Base-by-base conservation (phyloP, 1,140 invertebrate species). In the Leguminivora glycinivorella region DNA sequence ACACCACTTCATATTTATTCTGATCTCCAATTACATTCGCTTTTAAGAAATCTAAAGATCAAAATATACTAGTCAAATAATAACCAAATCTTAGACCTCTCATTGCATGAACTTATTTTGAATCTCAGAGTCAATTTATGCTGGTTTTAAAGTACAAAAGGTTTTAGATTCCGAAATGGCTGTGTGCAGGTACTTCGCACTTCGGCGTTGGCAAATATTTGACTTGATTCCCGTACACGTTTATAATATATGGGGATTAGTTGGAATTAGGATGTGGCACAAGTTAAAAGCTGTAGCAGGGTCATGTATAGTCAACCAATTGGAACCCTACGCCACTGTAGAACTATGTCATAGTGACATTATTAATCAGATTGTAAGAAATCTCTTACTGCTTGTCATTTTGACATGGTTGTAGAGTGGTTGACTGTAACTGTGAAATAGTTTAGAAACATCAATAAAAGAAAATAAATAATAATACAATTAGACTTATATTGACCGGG, bases 121-220 rank as follows among this genome's bases (percentile, higher is more conserved):
- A 17, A 7, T 52, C 43, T 19, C 4, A 47, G 17, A 5, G 14
- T 19, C 43, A 17, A 52, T 7, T 52, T 52, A 52, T 22, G 14
- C 17, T 52, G 43, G 43, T 2, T 52, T 6, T 52, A 4, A 4
- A 4, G 4, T 4, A 52, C 43, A 52, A 52, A 52, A 19, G 43
- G 5, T 19, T 52, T 52, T 52, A 52, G 6, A 52, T 52, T 19
- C 17, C 43, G 17, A 52, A 52, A 52, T 52, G 43, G 43, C 43
- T 52, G 43, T 19, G n/a, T n/a, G 9, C 40, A 43, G 40, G 40
- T 52, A 52, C 43, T n/a, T 52, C 43, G 17, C 43, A 52, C 43
- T 52, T 52, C 43, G 43, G 43, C 43, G n/a, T 19, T 52, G 17
- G 43, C 43, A 52, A 52, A 52, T 52, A 52, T 52, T 52, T 52